These are phyloP conservation scores for Struthio camelus DNA, from an alignment of 2,113 vertebrate species.

Conservation along the genomic window DNA sequence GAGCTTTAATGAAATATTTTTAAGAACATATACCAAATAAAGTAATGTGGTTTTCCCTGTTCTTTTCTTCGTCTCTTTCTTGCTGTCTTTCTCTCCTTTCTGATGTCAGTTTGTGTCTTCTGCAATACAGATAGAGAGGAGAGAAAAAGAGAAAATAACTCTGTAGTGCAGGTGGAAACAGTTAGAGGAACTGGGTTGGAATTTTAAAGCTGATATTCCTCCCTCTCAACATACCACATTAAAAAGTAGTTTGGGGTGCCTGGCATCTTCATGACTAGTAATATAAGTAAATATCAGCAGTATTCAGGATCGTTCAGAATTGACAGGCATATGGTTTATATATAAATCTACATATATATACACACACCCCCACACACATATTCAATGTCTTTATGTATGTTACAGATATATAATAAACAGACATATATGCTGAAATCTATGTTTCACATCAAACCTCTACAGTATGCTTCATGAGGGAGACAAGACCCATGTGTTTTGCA, in stretches of 20 bases:
- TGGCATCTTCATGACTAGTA: conserved; percentile 59
- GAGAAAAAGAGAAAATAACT: conserved; percentile 1
- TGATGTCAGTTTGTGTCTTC: conserved; percentile 37
- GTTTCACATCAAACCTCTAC: conserved; percentile 88
- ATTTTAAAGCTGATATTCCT: conserved; percentile 70
- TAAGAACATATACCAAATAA: not conserved
- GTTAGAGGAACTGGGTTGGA: conserved; percentile 69
- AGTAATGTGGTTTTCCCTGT: not conserved
- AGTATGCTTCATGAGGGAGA: conserved; percentile 92
- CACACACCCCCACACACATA: not conserved
- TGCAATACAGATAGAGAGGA: conserved; percentile 14
- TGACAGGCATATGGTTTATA: conserved; percentile 49
- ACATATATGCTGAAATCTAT: conserved; percentile 77
- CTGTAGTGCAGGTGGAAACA: conserved; percentile 66
- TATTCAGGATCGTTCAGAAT: conserved; percentile 33
- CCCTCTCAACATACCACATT: conserved; percentile 53
- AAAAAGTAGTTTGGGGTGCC: conserved; percentile 62
- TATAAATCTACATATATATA: conserved; percentile 2
- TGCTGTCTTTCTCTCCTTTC: not conserved
- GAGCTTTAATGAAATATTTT: conserved; percentile 27
- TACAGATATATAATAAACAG: conserved; percentile 45
- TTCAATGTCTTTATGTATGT: conserved; percentile 21
- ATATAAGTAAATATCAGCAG: conserved; percentile 61
- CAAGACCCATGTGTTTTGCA: conserved; percentile 93
- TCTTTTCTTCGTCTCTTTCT: conserved; percentile 19